Evolutionary conservation across 1,140 invertebrate species (phyloP).

Genomic region (Ostrea edulis): DNA sequence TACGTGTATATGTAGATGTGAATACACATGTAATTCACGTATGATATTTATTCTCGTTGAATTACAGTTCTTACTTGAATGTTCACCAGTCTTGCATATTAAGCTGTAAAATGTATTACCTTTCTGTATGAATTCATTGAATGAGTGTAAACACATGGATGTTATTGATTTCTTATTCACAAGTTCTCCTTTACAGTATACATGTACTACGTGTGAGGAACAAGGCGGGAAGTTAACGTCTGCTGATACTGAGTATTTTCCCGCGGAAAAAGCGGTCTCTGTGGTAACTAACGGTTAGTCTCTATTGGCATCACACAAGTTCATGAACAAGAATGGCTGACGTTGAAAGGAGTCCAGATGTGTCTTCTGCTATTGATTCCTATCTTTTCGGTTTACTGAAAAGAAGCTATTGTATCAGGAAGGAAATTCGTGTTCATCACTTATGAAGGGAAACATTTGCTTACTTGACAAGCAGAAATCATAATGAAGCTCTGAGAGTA

Average conservation of each 20-base stretch:
- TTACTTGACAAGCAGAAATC: background rate
- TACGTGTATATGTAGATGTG: background rate
- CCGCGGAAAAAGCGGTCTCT: background rate
- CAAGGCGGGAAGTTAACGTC: background rate
- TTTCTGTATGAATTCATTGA: background rate
- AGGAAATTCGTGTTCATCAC: background rate
- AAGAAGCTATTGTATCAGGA: constrained; percentile 6
- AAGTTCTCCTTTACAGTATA: constrained; percentile 1
- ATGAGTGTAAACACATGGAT: background rate
- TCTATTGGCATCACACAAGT: background rate
- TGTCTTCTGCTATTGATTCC: background rate
- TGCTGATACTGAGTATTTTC: background rate
- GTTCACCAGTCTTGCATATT: too few relatives aligned
- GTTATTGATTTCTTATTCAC: constrained; percentile 8
- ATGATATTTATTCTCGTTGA: background rate
- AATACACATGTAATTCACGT: background rate
- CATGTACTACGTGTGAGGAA: background rate
- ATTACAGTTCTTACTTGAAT: too few relatives aligned
- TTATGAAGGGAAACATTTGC: background rate
- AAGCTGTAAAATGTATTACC: too few relatives aligned
- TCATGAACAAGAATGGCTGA: background rate
- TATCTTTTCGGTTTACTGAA: background rate
- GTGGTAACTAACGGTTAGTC: background rate
- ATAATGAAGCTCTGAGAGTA: constrained; percentile 8
- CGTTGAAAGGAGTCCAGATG: background rate